These are phyloP conservation scores for Formica selysi DNA, from an alignment of 1,140 invertebrate genomes.

Conservation along the genomic window DNA sequence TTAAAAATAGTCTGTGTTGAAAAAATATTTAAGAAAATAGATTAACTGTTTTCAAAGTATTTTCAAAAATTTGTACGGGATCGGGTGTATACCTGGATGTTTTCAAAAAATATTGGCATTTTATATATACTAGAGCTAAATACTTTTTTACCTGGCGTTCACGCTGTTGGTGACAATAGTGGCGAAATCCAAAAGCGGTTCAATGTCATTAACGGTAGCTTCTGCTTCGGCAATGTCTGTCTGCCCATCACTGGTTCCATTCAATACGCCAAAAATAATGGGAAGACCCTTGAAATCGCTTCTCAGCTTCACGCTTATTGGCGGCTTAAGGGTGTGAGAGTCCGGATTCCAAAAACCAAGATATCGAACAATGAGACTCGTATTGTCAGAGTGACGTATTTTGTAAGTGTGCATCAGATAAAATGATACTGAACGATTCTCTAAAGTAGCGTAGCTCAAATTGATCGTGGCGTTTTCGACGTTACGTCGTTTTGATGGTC, in stretches of 20 bases:
- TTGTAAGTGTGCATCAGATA: conserved; percentile 82
- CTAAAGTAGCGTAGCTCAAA: conserved; percentile 55
- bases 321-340: conserved; percentile 66
- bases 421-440: conserved; percentile 73
- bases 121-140: not conserved
- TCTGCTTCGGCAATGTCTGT: conserved; percentile 74
- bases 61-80: not conserved
- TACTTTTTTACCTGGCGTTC: conserved; percentile 81
- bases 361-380: conserved; percentile 79
- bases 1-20: not conserved
- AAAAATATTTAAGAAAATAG: not conserved
- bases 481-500: conserved; percentile 26
- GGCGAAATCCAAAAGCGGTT: conserved; percentile 82
- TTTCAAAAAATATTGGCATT: not conserved
- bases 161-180: conserved; percentile 79
- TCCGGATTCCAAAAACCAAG: conserved; percentile 83
- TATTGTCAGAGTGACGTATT: conserved; percentile 81
- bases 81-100: not conserved
- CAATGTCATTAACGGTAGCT: conserved; percentile 74
- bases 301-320: conserved; percentile 79
- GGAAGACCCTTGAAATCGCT: conserved; percentile 81
- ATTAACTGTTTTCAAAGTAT: not conserved
- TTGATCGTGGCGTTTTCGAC: conserved; percentile 66
- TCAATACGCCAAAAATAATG: conserved; percentile 82
- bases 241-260: conserved; percentile 80